Base-by-base conservation (phyloP, 2,113 vertebrate species). In the Oenanthe melanoleuca region DNA sequence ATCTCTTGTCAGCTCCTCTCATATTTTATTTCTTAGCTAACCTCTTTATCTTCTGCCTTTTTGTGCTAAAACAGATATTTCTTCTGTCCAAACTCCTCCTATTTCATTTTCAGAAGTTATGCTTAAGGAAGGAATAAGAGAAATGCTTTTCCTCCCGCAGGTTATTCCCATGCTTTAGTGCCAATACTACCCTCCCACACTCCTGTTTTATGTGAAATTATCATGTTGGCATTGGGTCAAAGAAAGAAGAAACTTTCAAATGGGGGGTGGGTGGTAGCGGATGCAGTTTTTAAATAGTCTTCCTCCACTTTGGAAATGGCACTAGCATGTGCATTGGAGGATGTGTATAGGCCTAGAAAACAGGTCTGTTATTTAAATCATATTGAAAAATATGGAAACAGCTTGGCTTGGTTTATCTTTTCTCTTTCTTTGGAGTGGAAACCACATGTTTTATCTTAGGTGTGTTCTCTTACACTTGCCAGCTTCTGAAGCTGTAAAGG, bases 151-250 rank as follows among this genome's bases (percentile, higher is more conserved):
- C 52, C 50, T 93, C 92, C 95, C 34, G 9, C 80, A 78, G 96
- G 94, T 94, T 95, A 80, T 96, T 97, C 96, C 96, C 95, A 96
- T 95, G 92, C 82, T 91, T 88, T 91, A 88, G 77, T 92, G 96
- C 96, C 94, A 97, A 11, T 83, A 92, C 38, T 88, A 28, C 69
- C 80, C 88, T 94, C 96, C 96, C 78, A 95, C 96, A 79, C 86
- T 80, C 42, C 55, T 37, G 17, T 89, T 93, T 95, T 53, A 86
- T 92, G 82, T 90, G 86, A 93, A 92, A 95, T 88, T 94, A 91
- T 47, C 8, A 4, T 44, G 19, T 81, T 96, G 95, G 95, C 92
- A 44, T 42, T 84, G 40, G 60, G 95, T 93, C 91, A 95, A 59
- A 90, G 88, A 33, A 93, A 91, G 57, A 28, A 94, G 70, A 71